Base-by-base conservation (phyloP, 2,113 vertebrate genomes). In the Oncorhynchus kisutch region DNA sequence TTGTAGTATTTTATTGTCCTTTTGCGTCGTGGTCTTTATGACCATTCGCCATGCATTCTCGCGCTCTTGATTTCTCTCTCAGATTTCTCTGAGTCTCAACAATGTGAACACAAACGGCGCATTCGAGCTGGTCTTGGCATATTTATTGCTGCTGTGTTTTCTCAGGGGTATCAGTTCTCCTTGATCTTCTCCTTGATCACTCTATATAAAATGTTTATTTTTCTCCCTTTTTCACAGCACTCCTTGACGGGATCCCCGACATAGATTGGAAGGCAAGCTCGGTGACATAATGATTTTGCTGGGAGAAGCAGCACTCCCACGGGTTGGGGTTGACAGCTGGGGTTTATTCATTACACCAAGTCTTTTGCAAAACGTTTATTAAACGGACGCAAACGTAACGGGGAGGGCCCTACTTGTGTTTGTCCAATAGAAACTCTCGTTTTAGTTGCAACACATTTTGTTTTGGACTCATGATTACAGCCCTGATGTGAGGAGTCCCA, bases 211-310 rank as follows among this genome's bases (percentile, higher is more conserved):
- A 45, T 45, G 39, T 45, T 45, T 75, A 67, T 75, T 71, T 65
- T 69, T 79, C 39, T 70, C 22, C 24, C 51, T 59, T 65, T 68
- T 59, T 74, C 77, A 74, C 84, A 86, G 81, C 80, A 59, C 70
- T 82, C 84, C 34, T 89, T 78, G 84, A 89, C 89, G 90, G 90
- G 86, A 89, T 88, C 81, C 88, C 86, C 77, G 62, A 87, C 87
- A 86, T 77, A 75, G 73, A 73, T 85, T 83, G 84, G 79, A 79
- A 83, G 81, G 75, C 72, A 72, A 84, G 78, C 78, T 70, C 73
- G 85, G 78, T 88, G 86, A 90, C 78, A 85, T 80, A 76, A 92
- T 93, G 92, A 92, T 80, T 84, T 91, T 84, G 80, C 88, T 74
- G 49, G 86, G 88, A 72, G 87, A 85, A 87, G 83, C 76, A 48